A percentile compares a stretch with the other conserved stretches of the same genome.
These are phyloP conservation scores for Nothocercus nigrocapillus DNA, from an alignment of 2,113 vertebrate genomes.

Conservation along the genomic window DNA sequence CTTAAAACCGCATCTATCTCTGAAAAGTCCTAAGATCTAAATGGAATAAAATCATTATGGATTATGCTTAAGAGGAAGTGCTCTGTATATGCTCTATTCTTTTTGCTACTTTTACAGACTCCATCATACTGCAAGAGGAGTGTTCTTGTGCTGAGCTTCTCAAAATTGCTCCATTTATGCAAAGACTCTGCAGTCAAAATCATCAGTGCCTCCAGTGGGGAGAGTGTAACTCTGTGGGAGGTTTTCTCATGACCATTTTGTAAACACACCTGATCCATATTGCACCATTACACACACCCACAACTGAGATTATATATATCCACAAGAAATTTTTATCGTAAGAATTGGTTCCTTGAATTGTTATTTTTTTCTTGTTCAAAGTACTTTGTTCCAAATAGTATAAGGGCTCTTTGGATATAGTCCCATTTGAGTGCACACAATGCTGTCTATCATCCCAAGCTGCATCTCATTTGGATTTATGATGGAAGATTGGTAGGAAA, in stretches of 20 bases:
- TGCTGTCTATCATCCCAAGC: neutral
- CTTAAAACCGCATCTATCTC: neutral
- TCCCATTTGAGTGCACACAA: neutral
- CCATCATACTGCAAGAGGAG: neutral
- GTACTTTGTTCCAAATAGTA: neutral
- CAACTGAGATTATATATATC: neutral
- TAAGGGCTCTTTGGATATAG: neutral
- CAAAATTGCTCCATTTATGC: neutral
- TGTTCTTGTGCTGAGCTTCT: neutral
- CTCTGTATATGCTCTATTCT: neutral
- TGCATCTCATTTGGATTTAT: neutral
- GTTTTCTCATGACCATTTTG: neutral
- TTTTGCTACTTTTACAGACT: neutral
- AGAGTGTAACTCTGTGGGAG: neutral
- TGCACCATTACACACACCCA: neutral
- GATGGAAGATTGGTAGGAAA: neutral
- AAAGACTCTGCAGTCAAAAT: neutral
- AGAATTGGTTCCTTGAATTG: neutral
- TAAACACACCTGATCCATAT: neutral
- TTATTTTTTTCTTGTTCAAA: neutral
- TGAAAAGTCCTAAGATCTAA: conserved; percentile 1
- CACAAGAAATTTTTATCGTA: neutral
- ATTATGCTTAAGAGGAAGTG: neutral
- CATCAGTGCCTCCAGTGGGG: neutral
- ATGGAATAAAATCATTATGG: conserved; percentile 2